Evolutionary conservation across 2,888 invertebrate genomes (phyloP), one percentile per base, ranked within the genome.

Genomic region (Perdita meconis): DNA sequence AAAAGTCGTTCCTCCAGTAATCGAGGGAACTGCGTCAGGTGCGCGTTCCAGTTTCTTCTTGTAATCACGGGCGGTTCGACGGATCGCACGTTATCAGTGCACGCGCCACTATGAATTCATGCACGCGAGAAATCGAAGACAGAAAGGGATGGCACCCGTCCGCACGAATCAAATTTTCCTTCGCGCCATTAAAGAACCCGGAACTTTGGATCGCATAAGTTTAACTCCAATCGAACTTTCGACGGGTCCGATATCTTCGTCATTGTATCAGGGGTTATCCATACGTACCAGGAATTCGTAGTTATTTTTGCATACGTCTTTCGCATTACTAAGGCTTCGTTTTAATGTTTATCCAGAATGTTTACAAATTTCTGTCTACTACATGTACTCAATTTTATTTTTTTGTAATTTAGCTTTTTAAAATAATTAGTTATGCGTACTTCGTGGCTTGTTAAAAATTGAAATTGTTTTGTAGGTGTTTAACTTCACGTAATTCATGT

Each of bases 1-100:
- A 75, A 67, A 75, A 77, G 85, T 61, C 77, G 75, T 68, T 85
- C 60, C 40, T 76, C 50, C 50, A 67, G 67, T 59, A 67, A 79
- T 79, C 66, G 66, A 42, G 63, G 69, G 67, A 75, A 55, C 59
- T 24, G 71, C 60, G 64, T 55, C 67, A 75, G 75, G 68, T 77
- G 77, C 59, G 68, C 68, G 76, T 64, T 64, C 76, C 36, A 77
- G 77, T 77, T 77, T 67, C 75, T 53, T 64, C 47, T 47, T 47
- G 76, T 76, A 76, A 76, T 63, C 77, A 64, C 53, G 47, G 36
- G 59, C 68, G 76, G 64, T 68, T 76, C 77, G 53, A 57, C 57
- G 76, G 47, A 77, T 77, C 77, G 64, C 68, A 63, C 63, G 77
- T 77, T 76, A 76, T 77, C 76, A 68, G 64, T 76, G 68, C 76